Percentiles rank a stretch among this genome's conserved stretches.
phyloP scores from a whole-genome alignment of 2,888 invertebrate genomes.

The Agrilus mali region DNA sequence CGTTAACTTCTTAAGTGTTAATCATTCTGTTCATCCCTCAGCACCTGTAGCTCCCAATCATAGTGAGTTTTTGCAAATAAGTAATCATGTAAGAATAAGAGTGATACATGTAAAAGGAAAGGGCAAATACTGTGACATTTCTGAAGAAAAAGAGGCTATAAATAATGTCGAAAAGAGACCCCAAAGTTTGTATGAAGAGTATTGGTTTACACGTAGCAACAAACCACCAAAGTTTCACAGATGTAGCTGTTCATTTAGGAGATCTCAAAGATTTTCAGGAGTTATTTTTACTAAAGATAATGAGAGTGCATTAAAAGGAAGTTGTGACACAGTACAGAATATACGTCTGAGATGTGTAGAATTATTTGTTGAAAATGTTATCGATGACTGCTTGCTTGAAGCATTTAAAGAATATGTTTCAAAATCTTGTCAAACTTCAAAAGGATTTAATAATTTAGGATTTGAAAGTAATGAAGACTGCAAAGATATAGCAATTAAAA shows the following conservation, averaged over 20 bases:
- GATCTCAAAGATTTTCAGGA: slow-evolving; percentile 27
- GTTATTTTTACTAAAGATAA: slow-evolving; percentile 9
- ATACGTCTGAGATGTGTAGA: slow-evolving; percentile 23
- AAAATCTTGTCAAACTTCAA: neutral
- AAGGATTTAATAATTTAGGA: slow-evolving; percentile 21
- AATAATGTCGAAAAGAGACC: slow-evolving; percentile 13
- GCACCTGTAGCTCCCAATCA: slow-evolving; percentile 25
- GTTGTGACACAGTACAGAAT: no score
- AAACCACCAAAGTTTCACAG: slow-evolving; percentile 29
- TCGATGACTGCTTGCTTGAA: slow-evolving; percentile 29
- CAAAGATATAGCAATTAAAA: slow-evolving; percentile 12
- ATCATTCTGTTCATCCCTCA: slow-evolving; percentile 25
- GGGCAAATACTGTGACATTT: neutral
- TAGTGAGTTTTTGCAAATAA: slow-evolving; percentile 28
- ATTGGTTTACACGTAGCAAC: slow-evolving; percentile 38
- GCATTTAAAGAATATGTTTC: slow-evolving; percentile 27
- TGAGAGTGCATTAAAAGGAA: slow-evolving; percentile 9
- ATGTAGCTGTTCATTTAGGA: slow-evolving; percentile 33
- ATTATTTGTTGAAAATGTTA: slow-evolving; percentile 28
- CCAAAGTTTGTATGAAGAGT: slow-evolving; percentile 30
- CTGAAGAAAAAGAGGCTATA: slow-evolving; percentile 12
- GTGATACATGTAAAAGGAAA: slow-evolving; percentile 28
- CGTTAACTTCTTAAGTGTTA: no score
- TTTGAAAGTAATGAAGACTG: slow-evolving; percentile 21
- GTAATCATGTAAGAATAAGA: slow-evolving; percentile 25